Base-by-base conservation (phyloP, 2,888 invertebrate genomes). In the Cephus runcator region DNA sequence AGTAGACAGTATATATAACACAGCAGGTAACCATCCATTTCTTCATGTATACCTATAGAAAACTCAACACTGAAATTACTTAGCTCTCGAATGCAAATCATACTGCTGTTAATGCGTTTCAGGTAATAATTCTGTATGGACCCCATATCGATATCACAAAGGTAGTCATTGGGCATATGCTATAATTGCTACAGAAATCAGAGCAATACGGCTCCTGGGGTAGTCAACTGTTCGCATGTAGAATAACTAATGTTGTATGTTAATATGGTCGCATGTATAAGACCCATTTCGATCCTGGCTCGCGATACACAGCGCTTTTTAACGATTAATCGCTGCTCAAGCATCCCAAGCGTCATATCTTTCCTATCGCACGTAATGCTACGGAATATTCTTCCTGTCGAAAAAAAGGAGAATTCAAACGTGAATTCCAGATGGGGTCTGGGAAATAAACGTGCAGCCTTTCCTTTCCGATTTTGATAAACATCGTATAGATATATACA, bases 311-410 rank as follows among this genome's bases (percentile, higher is more conserved):
- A 74, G 79, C 81, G 82, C 84, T 87, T 88, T 88, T 89, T 86
- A 87, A 87, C 87, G 88, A 88, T 88, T 89, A 88, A 89, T 89
- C 86, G 85, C 80, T 80, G 82, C 83, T 76, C 85, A 79, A 82
- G 81, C 83, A 85, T 86, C 83, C 81, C 76, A 75, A 77, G 80
- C 80, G 83, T 85, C 82, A 80, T 85, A 84, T 83, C 83, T 80
- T 82, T 81, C 80, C 82, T 82, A 80, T 84, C 77, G 80, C 83
- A 86, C 83, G 83, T 85, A 85, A 84, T 79, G 79, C 76, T 56
- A 56, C 15, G 56, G 56, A 56, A 56, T 56, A 56, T 23, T 56
- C 56, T 56, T 56, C 56, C 56, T 23, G 56, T 56, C 23, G 23
- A 56, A 23, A 56, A 40, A 56, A 56, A 56, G 56, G 15, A 56